Evolutionary conservation across 2,113 vertebrate genomes (phyloP), one percentile per base, ranked within the genome.

Genomic region (Shinisaurus crocodilurus): DNA sequence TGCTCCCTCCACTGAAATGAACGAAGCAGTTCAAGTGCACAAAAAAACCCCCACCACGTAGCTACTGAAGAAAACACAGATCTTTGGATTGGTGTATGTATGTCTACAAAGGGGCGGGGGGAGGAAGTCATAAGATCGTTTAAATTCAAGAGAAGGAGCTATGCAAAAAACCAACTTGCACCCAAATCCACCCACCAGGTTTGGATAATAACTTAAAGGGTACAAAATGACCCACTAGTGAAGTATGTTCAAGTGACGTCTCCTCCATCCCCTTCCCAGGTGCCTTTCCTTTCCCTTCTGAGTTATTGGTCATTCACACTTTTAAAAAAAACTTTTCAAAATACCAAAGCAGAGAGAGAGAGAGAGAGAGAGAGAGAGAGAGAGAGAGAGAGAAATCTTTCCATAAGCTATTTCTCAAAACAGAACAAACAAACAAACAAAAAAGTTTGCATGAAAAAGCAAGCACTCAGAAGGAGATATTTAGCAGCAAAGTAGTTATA

Each of bases 401-500:
- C 91, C 96, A 89, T 95, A 97, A 97, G 97, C 97, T 97, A 97
- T 95, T 97, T 97, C 97, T 97, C 94, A 93, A 82, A 94, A 94
- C 1, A 81, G 50, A 87, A 85, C 83, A 48, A 45, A 80, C 34
- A 10, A 67, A 60, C 63, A 79, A 87, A 87, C 77, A 54, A 75
- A 16, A 91, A 94, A 96, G 95, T 95, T 16, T 95, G 97, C 97
- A 96, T 96, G 97, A 96, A 96, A 85, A 97, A 98, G 97, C 97
- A 97, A 98, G 97, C 97, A 97, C 97, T 97, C 97, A 89, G 97
- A 96, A 97, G 96, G 96, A 95, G 97, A 92, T 94, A 90, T 89
- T 94, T 98, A 98, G 98, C 98, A 98, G 97, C 98, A 98, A 97
- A 97, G 97, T 96, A 96, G 96, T 95, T 95, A 96, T 92, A 95